These are phyloP conservation scores for Aleiodes leptofemur DNA, from an alignment of 2,888 invertebrate species.

Conservation along the genomic window DNA sequence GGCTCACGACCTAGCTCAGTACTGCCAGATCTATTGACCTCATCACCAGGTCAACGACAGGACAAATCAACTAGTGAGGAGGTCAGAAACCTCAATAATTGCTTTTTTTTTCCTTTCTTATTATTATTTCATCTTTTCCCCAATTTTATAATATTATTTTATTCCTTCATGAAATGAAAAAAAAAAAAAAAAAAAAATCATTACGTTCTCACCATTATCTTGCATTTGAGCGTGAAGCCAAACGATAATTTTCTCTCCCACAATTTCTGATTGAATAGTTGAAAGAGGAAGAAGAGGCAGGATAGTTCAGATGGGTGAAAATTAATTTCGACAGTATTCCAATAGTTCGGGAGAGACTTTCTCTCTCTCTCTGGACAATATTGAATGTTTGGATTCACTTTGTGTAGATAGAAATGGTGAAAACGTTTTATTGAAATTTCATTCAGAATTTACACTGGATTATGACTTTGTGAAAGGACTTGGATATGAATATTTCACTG, in stretches of 20 bases:
- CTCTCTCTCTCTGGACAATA: constrained; percentile 27
- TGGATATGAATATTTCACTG: constrained; percentile 20
- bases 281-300: not conserved
- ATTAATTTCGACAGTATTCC: constrained; percentile 32
- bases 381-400: constrained; percentile 24
- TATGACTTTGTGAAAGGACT: constrained; percentile 21
- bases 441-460: constrained; percentile 9
- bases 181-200: too few relatives aligned
- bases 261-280: not conserved
- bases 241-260: not conserved
- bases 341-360: constrained; percentile 11
- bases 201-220: constrained; percentile 15
- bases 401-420: constrained; percentile 11
- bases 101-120: constrained; percentile 28
- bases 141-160: constrained; percentile 11
- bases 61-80: constrained; percentile 97
- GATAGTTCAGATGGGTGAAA: not conserved
- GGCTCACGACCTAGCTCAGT: constrained; percentile 92
- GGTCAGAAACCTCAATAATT: constrained; percentile 79
- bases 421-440: constrained; percentile 21
- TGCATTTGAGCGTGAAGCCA: not conserved
- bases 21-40: constrained; percentile 95
- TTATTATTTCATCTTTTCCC: too few relatives aligned
- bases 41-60: constrained; percentile 90
- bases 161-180: too few relatives aligned